Conservation (phyloP, 1,140 invertebrate species). For the Limonius californicus region DNA sequence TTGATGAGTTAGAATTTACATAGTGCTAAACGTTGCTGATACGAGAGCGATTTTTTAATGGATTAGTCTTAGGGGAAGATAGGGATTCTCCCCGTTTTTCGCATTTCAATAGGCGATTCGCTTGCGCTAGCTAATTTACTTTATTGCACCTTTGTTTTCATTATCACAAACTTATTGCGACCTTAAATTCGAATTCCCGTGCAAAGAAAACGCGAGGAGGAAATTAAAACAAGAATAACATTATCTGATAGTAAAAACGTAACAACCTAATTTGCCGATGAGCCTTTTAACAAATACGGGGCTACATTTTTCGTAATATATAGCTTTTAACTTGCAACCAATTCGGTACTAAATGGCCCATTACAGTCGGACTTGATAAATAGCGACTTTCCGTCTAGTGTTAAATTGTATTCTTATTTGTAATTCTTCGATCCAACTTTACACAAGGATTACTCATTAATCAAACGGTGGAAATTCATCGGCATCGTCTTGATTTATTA, state of each 20-base stretch:
- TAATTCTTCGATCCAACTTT: background rate
- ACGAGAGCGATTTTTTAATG: too few relatives aligned
- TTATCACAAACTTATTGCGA: slow-evolving; percentile 5
- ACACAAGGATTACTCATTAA: background rate
- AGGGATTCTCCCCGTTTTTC: too few relatives aligned
- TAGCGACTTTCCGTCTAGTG: background rate
- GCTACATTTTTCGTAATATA: slow-evolving; percentile 4
- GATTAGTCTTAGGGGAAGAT: too few relatives aligned
- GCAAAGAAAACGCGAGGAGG: background rate
- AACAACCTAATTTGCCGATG: slow-evolving; percentile 11
- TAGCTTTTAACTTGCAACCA: slow-evolving; percentile 3
- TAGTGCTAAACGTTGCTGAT: too few relatives aligned
- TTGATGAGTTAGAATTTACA: too few relatives aligned
- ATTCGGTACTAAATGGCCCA: slow-evolving; percentile 5
- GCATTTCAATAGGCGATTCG: too few relatives aligned
- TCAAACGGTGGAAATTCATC: background rate
- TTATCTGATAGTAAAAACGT: slow-evolving; percentile 15
- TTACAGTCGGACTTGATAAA: slow-evolving; percentile 14
- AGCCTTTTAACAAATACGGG: slow-evolving; percentile 9
- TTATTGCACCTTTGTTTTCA: background rate
- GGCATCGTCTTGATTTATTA: background rate
- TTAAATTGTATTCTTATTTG: slow-evolving; percentile 6
- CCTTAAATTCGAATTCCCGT: background rate
- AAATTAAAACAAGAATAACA: slow-evolving; percentile 9
- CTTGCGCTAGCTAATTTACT: too few relatives aligned